Conservation (phyloP, 2,888 invertebrate species). For the Malacosoma neustria region DNA sequence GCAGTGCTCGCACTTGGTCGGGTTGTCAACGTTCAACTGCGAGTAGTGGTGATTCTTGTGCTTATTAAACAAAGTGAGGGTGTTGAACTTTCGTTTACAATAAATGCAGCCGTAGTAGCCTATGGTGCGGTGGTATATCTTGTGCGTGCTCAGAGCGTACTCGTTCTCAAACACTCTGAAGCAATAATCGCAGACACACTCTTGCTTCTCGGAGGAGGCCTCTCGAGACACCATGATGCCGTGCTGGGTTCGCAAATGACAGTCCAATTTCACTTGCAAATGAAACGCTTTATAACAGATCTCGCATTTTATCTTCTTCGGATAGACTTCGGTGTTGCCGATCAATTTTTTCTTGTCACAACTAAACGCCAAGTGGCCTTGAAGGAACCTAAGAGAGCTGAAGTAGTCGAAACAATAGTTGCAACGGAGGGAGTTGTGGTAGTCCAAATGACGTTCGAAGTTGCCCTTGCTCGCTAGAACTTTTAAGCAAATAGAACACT, state of each 20-base stretch:
- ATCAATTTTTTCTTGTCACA: constrained; percentile 60
- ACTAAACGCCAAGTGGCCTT: constrained; percentile 58
- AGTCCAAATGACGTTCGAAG: constrained; percentile 63
- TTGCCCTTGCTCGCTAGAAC: constrained; percentile 62
- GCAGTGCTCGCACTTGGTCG: constrained; percentile 63
- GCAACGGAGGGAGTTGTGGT: constrained; percentile 63
- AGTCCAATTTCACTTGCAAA: constrained; percentile 63
- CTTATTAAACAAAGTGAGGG: constrained; percentile 57
- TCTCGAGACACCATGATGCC: constrained; percentile 36
- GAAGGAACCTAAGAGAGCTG: constrained; percentile 52
- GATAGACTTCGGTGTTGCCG: constrained; percentile 54
- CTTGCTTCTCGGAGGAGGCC: constrained; percentile 34
- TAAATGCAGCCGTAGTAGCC: constrained; percentile 65
- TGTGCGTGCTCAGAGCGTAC: constrained; percentile 49
- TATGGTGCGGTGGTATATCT: constrained; percentile 57
- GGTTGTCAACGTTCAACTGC: constrained; percentile 57
- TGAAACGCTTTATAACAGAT: constrained; percentile 68
- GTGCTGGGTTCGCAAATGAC: constrained; percentile 59
- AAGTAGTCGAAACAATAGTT: constrained; percentile 69
- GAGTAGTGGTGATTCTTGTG: constrained; percentile 67
- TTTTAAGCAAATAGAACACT: constrained; percentile 64
- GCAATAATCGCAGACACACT: constrained; percentile 62
- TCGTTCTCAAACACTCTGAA: constrained; percentile 63
- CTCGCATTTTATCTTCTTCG: constrained; percentile 58
- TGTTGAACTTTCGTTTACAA: constrained; percentile 68